A percentile compares a stretch with the other conserved stretches of the same genome.
Conservation (phyloP, 2,797 vertebrate genomes). For the Picus viridis region DNA sequence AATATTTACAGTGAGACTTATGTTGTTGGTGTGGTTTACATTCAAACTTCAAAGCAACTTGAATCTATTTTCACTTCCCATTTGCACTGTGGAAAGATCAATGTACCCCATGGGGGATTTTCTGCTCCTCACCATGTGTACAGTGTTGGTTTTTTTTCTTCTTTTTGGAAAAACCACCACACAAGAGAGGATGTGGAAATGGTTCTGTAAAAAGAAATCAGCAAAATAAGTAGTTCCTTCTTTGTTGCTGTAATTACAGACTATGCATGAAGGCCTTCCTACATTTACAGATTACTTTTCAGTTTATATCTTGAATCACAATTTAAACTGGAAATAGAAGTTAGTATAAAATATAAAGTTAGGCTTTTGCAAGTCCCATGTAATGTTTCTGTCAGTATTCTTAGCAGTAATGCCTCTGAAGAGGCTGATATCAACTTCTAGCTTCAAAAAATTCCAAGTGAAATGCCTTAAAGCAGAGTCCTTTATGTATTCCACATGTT, state of each 20-base stretch:
- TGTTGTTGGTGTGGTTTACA: not conserved
- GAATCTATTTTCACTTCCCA: conserved; percentile 49
- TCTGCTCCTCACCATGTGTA: not conserved
- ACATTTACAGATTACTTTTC: conserved; percentile 28
- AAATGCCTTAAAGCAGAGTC: not conserved
- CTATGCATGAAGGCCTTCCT: not conserved
- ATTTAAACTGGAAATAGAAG: conserved; percentile 30
- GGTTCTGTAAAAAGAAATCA: conserved; percentile 39
- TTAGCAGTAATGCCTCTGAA: not conserved
- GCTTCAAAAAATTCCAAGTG: not conserved
- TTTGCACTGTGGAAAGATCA: conserved; percentile 10
- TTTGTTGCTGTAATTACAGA: conserved; percentile 41
- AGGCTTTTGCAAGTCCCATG: not conserved
- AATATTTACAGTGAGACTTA: not conserved
- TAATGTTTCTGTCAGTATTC: not conserved
- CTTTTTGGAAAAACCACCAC: conserved; percentile 29
- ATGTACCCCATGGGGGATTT: conserved; percentile 23
- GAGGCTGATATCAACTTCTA: not conserved
- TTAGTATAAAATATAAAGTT: not conserved
- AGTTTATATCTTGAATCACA: not conserved
- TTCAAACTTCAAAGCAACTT: conserved; percentile 23
- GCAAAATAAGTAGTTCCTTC: conserved; percentile 54
- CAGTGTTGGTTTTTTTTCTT: not conserved
- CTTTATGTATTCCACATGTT: conserved; percentile 11
- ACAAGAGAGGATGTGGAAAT: conserved; percentile 51